phyloP scores from a whole-genome alignment of 2,113 vertebrate species.

The Pseudolaguvia tuberculata region DNA sequence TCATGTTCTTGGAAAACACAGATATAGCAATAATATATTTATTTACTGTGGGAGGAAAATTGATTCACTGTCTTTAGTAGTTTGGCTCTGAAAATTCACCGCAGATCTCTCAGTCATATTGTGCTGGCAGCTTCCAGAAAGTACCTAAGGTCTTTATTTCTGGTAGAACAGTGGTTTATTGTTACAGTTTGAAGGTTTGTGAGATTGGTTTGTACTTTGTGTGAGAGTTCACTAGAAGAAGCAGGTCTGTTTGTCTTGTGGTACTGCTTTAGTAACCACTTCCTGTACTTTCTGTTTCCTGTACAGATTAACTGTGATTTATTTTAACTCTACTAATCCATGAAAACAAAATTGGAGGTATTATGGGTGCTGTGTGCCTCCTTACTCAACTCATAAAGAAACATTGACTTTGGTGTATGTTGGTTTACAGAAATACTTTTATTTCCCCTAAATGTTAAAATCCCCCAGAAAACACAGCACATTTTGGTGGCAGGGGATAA shows the following conservation, averaged over 20 bases:
- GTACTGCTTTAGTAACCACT: constrained; percentile 46
- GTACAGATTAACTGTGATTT: constrained; percentile 50
- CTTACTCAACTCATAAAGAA: neutral
- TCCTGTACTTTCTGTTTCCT: constrained; percentile 46
- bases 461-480: neutral
- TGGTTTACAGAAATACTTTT: neutral
- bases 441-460: neutral
- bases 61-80: too few relatives aligned
- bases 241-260: constrained; percentile 5
- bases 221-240: neutral
- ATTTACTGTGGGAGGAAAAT: neutral
- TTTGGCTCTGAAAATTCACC: neutral
- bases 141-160: neutral
- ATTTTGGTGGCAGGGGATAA: constrained; percentile 7
- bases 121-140: too few relatives aligned
- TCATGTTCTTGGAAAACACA: constrained; percentile 48
- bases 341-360: neutral
- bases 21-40: neutral
- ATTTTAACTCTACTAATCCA: constrained; percentile 21
- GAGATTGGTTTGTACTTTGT: neutral
- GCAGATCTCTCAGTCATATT: too few relatives aligned
- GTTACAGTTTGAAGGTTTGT: neutral
- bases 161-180: neutral
- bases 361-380: neutral
- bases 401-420: neutral